These are phyloP conservation scores for Scophthalmus maximus DNA, from an alignment of 2,113 vertebrate genomes.

Conservation along the genomic window DNA sequence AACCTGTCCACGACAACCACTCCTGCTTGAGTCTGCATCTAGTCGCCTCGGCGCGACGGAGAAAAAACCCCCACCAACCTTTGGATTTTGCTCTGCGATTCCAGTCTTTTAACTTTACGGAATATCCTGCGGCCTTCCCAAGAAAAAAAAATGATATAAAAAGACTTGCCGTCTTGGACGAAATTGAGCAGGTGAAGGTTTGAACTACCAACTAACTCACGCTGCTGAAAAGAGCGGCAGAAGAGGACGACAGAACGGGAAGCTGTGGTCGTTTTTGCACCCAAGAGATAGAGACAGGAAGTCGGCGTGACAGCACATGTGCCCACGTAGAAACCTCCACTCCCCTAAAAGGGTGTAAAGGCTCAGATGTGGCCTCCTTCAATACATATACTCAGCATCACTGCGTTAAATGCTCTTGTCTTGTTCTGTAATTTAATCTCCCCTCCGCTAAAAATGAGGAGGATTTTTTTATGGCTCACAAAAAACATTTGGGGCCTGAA, in stretches of 20 bases:
- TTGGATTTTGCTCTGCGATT: background rate
- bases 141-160: too few species aligned
- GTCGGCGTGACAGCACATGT: conserved; percentile 25
- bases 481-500: background rate
- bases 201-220: background rate
- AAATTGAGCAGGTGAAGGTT: background rate
- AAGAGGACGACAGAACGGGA: conserved; percentile 50
- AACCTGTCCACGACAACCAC: background rate
- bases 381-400: background rate
- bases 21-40: background rate
- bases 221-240: conserved; percentile 16
- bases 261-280: conserved; percentile 48
- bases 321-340: conserved; percentile 11
- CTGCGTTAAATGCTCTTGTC: background rate
- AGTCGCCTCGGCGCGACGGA: too few species aligned
- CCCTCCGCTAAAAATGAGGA: background rate
- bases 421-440: background rate
- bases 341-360: background rate
- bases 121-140: background rate
- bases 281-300: conserved; percentile 57
- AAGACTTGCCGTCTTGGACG: too few species aligned
- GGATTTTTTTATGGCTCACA: too few species aligned
- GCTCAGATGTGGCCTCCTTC: background rate
- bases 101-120: background rate
- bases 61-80: conserved; percentile 12